Percentiles rank a stretch among this genome's conserved stretches.
phyloP scores from a whole-genome alignment of 1,140 invertebrate species.

The Copidosoma floridanum region DNA sequence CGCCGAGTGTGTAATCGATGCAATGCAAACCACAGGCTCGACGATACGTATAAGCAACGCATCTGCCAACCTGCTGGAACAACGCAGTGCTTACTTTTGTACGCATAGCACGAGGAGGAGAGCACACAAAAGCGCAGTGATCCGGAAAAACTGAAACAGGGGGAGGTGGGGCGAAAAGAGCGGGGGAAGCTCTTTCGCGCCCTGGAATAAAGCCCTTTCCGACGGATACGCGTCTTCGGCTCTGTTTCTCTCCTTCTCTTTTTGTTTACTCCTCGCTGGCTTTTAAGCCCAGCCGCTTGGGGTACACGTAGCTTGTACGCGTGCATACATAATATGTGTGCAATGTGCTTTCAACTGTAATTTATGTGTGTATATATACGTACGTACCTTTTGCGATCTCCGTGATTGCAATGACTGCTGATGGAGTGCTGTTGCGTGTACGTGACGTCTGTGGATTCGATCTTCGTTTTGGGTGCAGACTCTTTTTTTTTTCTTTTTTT shows the following conservation, averaged over 20 bases:
- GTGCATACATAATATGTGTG: too few species aligned
- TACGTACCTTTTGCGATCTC: not conserved
- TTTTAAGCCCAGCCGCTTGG: not conserved
- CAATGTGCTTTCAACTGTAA: too few species aligned
- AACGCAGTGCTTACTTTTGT: too few species aligned
- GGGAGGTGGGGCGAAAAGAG: not conserved
- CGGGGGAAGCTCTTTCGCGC: slow-evolving; percentile 3
- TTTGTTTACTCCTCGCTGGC: not conserved
- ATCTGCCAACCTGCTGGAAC: too few species aligned
- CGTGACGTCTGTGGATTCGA: not conserved
- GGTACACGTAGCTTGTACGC: too few species aligned
- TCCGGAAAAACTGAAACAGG: slow-evolving; percentile 12
- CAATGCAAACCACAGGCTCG: not conserved
- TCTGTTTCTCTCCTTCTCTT: not conserved
- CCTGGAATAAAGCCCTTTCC: slow-evolving; percentile 8
- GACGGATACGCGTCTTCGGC: slow-evolving; percentile 7
- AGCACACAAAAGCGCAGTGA: slow-evolving; percentile 11
- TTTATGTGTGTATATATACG: not conserved
- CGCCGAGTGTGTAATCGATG: not conserved
- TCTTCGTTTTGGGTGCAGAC: not conserved
- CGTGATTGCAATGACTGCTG: not conserved
- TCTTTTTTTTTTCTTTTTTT: not conserved
- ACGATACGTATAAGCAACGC: too few species aligned
- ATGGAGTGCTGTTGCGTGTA: not conserved
- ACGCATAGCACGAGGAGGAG: too few species aligned